Conservation (phyloP, 2,888 invertebrate genomes). For the Mesodorylaimus sp. region DNA sequence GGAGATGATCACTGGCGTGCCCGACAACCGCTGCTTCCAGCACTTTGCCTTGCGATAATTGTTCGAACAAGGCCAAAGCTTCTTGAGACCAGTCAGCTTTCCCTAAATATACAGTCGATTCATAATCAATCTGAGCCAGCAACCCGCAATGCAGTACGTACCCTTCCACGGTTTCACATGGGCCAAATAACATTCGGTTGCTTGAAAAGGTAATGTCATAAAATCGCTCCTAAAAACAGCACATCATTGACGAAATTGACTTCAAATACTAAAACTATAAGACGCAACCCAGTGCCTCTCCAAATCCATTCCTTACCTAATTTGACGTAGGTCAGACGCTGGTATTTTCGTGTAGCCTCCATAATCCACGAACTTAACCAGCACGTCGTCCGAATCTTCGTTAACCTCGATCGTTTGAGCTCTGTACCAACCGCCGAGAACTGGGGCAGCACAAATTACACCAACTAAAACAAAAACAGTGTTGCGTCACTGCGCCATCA, state of each 20-base stretch:
- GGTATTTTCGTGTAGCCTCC: conserved; percentile 72
- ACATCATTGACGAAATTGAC: conserved; percentile 1
- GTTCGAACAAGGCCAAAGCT: conserved; percentile 20
- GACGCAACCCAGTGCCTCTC: not conserved
- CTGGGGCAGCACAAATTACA: conserved; percentile 69
- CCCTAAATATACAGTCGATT: too few relatives aligned
- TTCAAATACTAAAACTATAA: not conserved
- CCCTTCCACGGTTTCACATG: conserved; percentile 60
- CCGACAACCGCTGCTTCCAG: conserved; percentile 23
- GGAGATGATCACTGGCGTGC: conserved; percentile 18
- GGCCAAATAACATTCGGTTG: conserved; percentile 80
- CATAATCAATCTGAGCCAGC: too few relatives aligned
- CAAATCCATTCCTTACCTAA: conserved; percentile 36
- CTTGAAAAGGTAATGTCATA: conserved; percentile 85
- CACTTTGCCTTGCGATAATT: conserved; percentile 18
- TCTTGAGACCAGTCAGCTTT: conserved; percentile 20
- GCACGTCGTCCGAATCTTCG: conserved; percentile 44
- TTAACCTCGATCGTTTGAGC: conserved; percentile 58
- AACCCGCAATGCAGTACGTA: conserved; percentile 32
- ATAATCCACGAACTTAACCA: conserved; percentile 77
- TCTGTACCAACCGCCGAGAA: conserved; percentile 69
- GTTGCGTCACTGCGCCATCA: too few relatives aligned
- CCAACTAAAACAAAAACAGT: conserved; percentile 43
- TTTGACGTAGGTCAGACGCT: conserved; percentile 62
- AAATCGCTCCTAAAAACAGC: conserved; percentile 52